phyloP scores from a whole-genome alignment of 2,113 vertebrate species.

The Plecturocebus donacophilus region DNA sequence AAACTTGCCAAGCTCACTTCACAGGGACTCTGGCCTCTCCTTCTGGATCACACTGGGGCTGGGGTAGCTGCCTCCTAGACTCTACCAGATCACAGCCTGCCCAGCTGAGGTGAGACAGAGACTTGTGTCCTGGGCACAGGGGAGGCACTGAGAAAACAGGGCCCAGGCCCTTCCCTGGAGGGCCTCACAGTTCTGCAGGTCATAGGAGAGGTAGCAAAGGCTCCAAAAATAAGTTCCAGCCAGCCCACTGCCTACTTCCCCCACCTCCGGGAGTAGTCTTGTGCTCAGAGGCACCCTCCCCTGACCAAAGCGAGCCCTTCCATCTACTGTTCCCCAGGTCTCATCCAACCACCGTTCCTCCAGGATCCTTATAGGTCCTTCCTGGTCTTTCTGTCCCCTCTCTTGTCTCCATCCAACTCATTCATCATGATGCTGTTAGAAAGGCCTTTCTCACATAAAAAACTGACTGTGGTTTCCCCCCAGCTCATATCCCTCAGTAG shows the following conservation, averaged over 20 bases:
- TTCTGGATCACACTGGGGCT: not conserved
- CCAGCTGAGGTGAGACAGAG: not conserved
- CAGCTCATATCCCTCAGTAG: not conserved
- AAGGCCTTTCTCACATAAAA: not conserved
- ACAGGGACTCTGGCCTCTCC: not conserved
- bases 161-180: not conserved
- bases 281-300: not conserved
- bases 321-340: not conserved
- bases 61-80: not conserved
- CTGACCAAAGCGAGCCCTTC: not conserved
- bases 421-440: not conserved
- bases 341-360: not conserved
- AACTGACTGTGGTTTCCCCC: not conserved
- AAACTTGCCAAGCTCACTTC: conserved; percentile 66
- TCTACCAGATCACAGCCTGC: not conserved
- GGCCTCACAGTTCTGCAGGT: not conserved
- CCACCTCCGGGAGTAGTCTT: not conserved
- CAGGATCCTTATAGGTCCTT: not conserved
- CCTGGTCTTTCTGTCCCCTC: not conserved
- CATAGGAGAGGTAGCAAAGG: not conserved
- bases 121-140: not conserved
- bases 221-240: not conserved
- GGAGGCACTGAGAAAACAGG: not conserved
- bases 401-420: not conserved
- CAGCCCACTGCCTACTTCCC: not conserved